Conservation (phyloP, 2,888 invertebrate genomes). For the Patella pellucida region DNA sequence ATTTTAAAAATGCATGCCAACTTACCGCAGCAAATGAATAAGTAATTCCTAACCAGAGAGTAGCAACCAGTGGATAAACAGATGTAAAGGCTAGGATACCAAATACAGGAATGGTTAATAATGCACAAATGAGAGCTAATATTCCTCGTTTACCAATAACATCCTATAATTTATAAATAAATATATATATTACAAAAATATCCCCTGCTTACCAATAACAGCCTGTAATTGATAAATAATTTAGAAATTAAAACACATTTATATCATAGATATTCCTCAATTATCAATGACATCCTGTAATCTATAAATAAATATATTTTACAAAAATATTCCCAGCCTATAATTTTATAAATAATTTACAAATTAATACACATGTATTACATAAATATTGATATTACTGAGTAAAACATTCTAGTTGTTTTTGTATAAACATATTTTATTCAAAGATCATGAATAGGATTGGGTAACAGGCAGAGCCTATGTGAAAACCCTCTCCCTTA, state of each 20-base stretch:
- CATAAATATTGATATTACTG: no score
- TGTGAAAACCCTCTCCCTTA: no score
- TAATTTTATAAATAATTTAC: no score
- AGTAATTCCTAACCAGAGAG: slow-evolving; percentile 70
- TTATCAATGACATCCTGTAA: slow-evolving; percentile 70
- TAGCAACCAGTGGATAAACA: slow-evolving; percentile 68
- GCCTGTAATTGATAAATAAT: no score
- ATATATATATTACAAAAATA: neutral
- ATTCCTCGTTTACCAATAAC: slow-evolving; percentile 69
- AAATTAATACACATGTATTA: no score
- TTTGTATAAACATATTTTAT: no score
- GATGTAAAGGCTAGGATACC: slow-evolving; percentile 69
- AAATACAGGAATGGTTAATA: slow-evolving; percentile 70
- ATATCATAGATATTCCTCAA: slow-evolving; percentile 49
- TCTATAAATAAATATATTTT: neutral
- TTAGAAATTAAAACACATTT: no score
- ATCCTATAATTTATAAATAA: slow-evolving; percentile 58
- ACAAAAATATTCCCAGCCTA: neutral
- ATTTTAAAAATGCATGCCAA: slow-evolving; percentile 15
- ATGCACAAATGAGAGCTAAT: slow-evolving; percentile 64
- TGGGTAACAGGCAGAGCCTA: no score
- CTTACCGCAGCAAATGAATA: slow-evolving; percentile 72
- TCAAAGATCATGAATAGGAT: no score
- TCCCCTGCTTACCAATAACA: neutral
- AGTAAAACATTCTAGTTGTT: no score